Percentiles rank a stretch among this genome's conserved stretches.
Conservation (phyloP, 2,888 invertebrate genomes). For the Venusia cambrica region DNA sequence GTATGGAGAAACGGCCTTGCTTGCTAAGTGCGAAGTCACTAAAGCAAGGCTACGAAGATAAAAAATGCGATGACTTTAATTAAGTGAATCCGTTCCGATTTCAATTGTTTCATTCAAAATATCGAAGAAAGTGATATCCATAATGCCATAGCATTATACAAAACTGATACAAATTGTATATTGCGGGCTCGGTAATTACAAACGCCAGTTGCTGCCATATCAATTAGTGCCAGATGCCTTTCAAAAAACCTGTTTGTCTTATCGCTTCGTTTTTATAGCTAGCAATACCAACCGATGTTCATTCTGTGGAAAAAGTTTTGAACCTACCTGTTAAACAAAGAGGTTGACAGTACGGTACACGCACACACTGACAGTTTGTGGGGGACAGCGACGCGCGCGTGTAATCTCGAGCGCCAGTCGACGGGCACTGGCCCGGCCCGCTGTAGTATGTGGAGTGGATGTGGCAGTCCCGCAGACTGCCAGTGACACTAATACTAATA, state of each 20-base stretch:
- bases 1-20: constrained; percentile 42
- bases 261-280: constrained; percentile 57
- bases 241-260: constrained; percentile 67
- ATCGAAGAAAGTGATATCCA: constrained; percentile 22
- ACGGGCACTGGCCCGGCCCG: constrained; percentile 62
- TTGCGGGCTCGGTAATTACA: constrained; percentile 44
- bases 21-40: constrained; percentile 33
- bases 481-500: constrained; percentile 7
- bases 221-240: constrained; percentile 76
- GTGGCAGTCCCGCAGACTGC: constrained; percentile 31
- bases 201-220: constrained; percentile 63
- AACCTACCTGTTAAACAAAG: constrained; percentile 78
- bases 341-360: constrained; percentile 66
- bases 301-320: constrained; percentile 38
- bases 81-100: constrained; percentile 12
- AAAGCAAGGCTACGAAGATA: constrained; percentile 30
- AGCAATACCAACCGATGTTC: constrained; percentile 26
- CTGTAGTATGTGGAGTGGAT: too few relatives aligned
- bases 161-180: constrained; percentile 26
- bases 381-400: constrained; percentile 51
- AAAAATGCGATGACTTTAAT: constrained; percentile 15
- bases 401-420: constrained; percentile 61
- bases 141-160: constrained; percentile 24
- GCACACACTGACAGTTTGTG: constrained; percentile 58
- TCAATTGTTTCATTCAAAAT: constrained; percentile 17